Evolutionary conservation across 2,113 vertebrate genomes (phyloP).

Genomic region (Carassius auratus): DNA sequence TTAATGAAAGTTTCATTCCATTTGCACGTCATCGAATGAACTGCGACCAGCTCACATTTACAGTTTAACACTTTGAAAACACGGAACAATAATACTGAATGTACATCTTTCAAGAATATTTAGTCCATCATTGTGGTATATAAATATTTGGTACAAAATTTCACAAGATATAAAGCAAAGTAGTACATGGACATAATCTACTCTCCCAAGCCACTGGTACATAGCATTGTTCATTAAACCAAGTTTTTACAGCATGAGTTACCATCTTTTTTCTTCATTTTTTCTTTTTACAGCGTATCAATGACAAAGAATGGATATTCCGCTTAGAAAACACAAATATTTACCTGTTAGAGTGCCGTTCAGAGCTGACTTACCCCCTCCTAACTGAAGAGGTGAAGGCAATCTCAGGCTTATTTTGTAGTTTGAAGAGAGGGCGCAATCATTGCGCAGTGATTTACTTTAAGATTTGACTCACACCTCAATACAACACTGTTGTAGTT

Average conservation of each 20-base stretch:
- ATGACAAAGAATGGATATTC: conserved; percentile 54
- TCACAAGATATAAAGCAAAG: conserved; percentile 87
- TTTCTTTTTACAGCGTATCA: conserved; percentile 53
- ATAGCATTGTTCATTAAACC: conserved; percentile 73
- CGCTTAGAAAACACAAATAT: conserved; percentile 54
- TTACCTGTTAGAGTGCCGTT: conserved; percentile 43
- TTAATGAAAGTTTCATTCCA: conserved; percentile 68
- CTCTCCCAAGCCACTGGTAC: conserved; percentile 78
- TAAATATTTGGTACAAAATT: conserved; percentile 94
- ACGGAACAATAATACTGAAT: conserved; percentile 64
- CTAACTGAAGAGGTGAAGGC: conserved; percentile 46
- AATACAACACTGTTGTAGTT: conserved; percentile 48
- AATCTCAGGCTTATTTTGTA: conserved; percentile 58
- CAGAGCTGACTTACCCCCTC: conserved; percentile 36
- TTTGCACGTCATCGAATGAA: conserved; percentile 65
- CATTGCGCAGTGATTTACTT: conserved; percentile 53
- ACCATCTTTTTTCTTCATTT: conserved; percentile 28
- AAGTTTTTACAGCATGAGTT: conserved; percentile 59
- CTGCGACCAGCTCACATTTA: conserved; percentile 60
- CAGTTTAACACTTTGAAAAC: conserved; percentile 67
- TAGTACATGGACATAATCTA: conserved; percentile 72
- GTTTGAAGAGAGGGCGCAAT: conserved; percentile 52
- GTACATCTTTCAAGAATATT: conserved; percentile 65
- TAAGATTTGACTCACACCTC: conserved; percentile 54
- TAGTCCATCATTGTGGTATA: conserved; percentile 78